Percentiles rank a stretch among this genome's conserved stretches.
These are phyloP conservation scores for Parauchenoglanis ngamensis DNA, from an alignment of 2,797 vertebrate genomes.

Conservation along the genomic window DNA sequence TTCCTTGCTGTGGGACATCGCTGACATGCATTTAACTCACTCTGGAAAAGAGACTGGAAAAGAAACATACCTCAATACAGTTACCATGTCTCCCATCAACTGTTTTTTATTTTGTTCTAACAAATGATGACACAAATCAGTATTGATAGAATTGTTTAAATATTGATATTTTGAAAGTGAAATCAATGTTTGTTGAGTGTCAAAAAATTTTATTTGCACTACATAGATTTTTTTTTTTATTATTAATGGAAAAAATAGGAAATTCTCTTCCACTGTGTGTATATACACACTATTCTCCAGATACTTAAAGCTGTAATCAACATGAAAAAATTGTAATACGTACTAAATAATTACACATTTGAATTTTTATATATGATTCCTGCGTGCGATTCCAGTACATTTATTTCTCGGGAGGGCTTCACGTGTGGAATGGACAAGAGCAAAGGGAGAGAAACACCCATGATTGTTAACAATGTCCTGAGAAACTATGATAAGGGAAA, in stretches of 20 bases:
- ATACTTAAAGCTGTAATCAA: neutral
- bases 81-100: neutral
- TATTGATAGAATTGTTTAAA: neutral
- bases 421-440: neutral
- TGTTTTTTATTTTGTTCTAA: conserved; percentile 12
- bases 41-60: conserved; percentile 14
- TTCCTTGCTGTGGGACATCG: conserved; percentile 69
- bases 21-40: conserved; percentile 57
- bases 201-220: conserved; percentile 10
- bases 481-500: neutral
- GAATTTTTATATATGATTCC: neutral
- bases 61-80: conserved; percentile 32
- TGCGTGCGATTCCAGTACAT: neutral
- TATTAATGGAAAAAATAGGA: neutral
- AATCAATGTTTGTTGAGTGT: neutral
- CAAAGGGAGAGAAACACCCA: neutral
- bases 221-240: conserved; percentile 16
- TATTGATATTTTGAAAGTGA: neutral
- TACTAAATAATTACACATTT: neutral
- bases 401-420: neutral
- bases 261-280: neutral
- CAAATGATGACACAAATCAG: neutral
- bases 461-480: neutral
- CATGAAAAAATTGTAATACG: conserved; percentile 6
- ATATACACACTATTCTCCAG: neutral